Base-by-base conservation (phyloP, 2,888 invertebrate species). In the Ennomos fuscantarius region DNA sequence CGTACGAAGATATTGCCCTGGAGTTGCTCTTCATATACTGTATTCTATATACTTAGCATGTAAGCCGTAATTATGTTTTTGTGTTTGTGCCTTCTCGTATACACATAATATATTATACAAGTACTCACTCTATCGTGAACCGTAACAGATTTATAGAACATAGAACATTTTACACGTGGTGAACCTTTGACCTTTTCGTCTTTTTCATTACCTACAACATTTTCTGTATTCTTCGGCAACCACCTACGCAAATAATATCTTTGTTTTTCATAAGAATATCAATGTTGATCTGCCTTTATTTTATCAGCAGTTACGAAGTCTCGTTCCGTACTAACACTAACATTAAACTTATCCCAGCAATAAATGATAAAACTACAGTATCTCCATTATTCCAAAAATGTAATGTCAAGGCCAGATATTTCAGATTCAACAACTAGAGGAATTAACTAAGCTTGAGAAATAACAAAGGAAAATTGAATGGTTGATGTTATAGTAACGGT, bases 391-490 rank as follows among this genome's bases (percentile, higher is more conserved):
- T n/a, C 43, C 3, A 24, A 13, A 41, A 49, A 55, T 13, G 24
- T 12, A 40, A 33, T 39, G 46, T 35, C 56, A 47, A 47, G 47
- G 43, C 43, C 15, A 6, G 9, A 33, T 45, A 24, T 8, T n/a
- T n/a, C 5, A 47, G n/a, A 39, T 44, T 40, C 34, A 46, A 35
- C 41, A 43, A 43, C 11, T 15, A 15, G 32, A 34, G 13, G n/a
- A 43, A 43, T 31, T 47, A 43, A 48, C 57, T 52, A 52, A 43
- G 39, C 48, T 40, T 52, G 37, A 44, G 35, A 46, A 41, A 36
- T 24, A 57, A 57, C 52, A 52, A 57, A 47, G 43, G 39, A 48
- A 43, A 52, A 24, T n/a, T 33, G 36, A 57, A 39, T 35, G 42
- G 37, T 43, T 43, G 39, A 51, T 52, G 42, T 37, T 47, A 52